phyloP scores from a whole-genome alignment of 2,113 vertebrate genomes.

The Physeter macrocephalus region DNA sequence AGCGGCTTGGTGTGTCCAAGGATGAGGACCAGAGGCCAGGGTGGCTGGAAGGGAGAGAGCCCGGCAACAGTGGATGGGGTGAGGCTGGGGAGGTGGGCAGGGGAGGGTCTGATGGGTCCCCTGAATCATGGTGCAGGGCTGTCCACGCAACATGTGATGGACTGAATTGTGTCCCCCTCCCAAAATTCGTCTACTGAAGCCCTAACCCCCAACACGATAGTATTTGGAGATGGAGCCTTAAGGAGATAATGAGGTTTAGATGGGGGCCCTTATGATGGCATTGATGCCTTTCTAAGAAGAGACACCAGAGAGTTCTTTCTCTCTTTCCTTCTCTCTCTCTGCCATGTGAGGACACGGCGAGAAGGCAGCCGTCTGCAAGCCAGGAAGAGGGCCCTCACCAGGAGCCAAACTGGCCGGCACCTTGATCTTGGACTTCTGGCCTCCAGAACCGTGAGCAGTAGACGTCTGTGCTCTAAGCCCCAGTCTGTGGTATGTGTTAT shows the following conservation, averaged over 20 bases:
- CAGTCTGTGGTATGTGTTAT: fast-evolving
- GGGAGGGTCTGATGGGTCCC: fast-evolving
- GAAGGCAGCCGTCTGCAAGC: background rate
- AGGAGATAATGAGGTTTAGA: background rate
- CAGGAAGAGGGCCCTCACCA: background rate
- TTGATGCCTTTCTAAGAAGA: background rate
- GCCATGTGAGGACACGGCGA: too few species aligned
- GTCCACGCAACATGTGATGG: background rate
- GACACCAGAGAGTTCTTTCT: background rate
- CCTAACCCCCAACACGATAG: background rate
- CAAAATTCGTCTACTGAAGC: background rate
- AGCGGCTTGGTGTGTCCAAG: background rate
- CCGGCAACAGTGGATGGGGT: fast-evolving
- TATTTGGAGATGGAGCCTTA: background rate
- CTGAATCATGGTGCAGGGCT: fast-evolving
- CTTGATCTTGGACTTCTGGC: background rate
- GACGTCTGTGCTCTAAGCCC: background rate
- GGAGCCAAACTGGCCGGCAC: background rate
- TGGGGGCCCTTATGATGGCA: background rate
- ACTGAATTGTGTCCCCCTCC: background rate
- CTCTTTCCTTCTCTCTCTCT: background rate
- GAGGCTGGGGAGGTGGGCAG: background rate
- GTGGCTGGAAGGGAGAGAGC: background rate
- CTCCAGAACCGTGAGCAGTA: background rate
- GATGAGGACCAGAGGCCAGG: background rate